Evolutionary conservation across 2,113 vertebrate species (phyloP).

Genomic region (Buteo buteo): DNA sequence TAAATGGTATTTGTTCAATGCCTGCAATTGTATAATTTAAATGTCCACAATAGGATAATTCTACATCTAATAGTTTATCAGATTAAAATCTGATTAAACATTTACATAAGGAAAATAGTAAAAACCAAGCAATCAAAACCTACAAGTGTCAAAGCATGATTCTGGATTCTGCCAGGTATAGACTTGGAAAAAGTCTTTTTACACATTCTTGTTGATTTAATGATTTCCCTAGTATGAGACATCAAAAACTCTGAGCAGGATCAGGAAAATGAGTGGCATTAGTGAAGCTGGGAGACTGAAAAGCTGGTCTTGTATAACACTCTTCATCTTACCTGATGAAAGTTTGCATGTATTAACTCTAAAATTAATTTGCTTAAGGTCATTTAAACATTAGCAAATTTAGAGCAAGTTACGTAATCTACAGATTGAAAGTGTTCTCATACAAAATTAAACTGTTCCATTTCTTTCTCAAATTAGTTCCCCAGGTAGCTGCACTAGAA

Average conservation of each 20-base stretch:
- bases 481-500: neutral
- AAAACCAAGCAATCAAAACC: neutral
- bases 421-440: neutral
- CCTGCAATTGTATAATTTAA: neutral
- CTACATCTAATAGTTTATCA: neutral
- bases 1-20: neutral
- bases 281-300: neutral
- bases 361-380: neutral
- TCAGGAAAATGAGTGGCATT: neutral
- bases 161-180: neutral
- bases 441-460: neutral
- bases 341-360: neutral
- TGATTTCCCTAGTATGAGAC: neutral
- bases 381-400: neutral
- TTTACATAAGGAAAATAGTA: neutral
- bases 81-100: neutral
- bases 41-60: neutral
- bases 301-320: neutral
- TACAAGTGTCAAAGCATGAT: neutral
- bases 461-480: slow-evolving; percentile 12
- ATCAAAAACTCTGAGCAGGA: neutral
- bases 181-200: neutral
- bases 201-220: neutral
- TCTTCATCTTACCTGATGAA: neutral
- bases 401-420: neutral